Base-by-base conservation (phyloP, 2,888 invertebrate genomes). In the Prionchulus punctatus region DNA sequence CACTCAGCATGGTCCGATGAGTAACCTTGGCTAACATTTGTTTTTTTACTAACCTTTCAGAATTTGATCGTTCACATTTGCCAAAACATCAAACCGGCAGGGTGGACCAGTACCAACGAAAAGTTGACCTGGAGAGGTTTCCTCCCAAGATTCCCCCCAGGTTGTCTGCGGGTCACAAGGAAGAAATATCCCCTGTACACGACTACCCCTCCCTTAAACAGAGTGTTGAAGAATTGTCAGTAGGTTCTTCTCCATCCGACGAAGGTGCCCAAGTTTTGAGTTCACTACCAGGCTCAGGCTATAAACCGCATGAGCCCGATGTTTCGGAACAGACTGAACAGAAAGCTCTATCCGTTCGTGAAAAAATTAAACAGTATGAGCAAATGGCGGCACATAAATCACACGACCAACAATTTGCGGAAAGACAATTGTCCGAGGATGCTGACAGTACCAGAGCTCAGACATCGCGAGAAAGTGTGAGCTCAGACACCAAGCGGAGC, bases 211-310 rank as follows among this genome's bases (percentile, higher is more conserved):
- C n/a, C n/a, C n/a, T n/a, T n/a, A n/a, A n/a, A n/a, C n/a, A n/a
- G n/a, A n/a, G n/a, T n/a, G n/a, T n/a, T n/a, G n/a, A n/a, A n/a
- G n/a, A n/a, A n/a, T n/a, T 53, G 2, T 36, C 53, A 25, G 48
- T 54, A 3, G 54, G 54, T 23, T 2, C 18, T 4, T 54, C 54
- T 30, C 54, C 54, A 25, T 47, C 54, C n/a, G 54, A 54, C 3
- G 54, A 54, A 49, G 4, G 23, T 23, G 7, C 12, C 15, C 53
- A 21, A 12, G 28, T 4, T n/a, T n/a, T n/a, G n/a, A n/a, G n/a
- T n/a, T n/a, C n/a, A n/a, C n/a, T n/a, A n/a, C n/a, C n/a, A n/a
- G n/a, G n/a, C n/a, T n/a, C n/a, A n/a, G n/a, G n/a, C n/a, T n/a
- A n/a, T n/a, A n/a, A n/a, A n/a, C n/a, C n/a, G n/a, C n/a, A n/a